A percentile compares a stretch with the other conserved stretches of the same genome.
Evolutionary conservation across 30 jellyfish, hydroid and myxozoan genomes (phyloP).

Genomic region (Nemopilema nomurai): DNA sequence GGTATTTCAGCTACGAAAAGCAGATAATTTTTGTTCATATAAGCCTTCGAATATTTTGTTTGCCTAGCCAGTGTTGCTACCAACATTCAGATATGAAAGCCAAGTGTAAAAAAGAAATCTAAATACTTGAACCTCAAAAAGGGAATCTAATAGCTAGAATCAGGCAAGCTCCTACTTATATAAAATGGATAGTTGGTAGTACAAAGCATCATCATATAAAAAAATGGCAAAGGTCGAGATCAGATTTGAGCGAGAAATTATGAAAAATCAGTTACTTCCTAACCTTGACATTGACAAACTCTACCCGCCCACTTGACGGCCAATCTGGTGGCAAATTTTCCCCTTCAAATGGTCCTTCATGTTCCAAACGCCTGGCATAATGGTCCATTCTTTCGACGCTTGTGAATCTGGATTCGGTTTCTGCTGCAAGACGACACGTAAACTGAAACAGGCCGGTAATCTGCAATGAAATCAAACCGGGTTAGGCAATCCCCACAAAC

Average conservation of each 20-base stretch:
- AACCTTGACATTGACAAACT: constrained; percentile 59
- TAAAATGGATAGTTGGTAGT: too few species aligned
- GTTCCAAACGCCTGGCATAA: constrained; percentile 32
- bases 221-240: too few species aligned
- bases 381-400: constrained; percentile 79
- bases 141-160: too few species aligned
- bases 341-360: constrained; percentile 60
- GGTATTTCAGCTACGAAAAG: constrained; percentile 67
- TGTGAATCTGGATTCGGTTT: constrained; percentile 82
- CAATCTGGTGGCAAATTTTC: constrained; percentile 30
- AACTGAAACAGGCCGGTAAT: constrained; percentile 77
- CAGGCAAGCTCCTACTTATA: too few species aligned
- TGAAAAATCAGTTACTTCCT: neutral
- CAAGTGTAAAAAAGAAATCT: too few species aligned
- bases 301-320: constrained; percentile 72
- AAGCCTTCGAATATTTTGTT: too few species aligned
- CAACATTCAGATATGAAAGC: too few species aligned
- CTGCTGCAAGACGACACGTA: constrained; percentile 81
- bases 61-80: too few species aligned
- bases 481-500: neutral
- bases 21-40: too few species aligned
- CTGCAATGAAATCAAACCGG: constrained; percentile 3
- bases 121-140: too few species aligned
- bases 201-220: too few species aligned
- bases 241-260: too few species aligned